Evolutionary conservation across 2,113 vertebrate species (phyloP).

Genomic region (Nibea coibor): DNA sequence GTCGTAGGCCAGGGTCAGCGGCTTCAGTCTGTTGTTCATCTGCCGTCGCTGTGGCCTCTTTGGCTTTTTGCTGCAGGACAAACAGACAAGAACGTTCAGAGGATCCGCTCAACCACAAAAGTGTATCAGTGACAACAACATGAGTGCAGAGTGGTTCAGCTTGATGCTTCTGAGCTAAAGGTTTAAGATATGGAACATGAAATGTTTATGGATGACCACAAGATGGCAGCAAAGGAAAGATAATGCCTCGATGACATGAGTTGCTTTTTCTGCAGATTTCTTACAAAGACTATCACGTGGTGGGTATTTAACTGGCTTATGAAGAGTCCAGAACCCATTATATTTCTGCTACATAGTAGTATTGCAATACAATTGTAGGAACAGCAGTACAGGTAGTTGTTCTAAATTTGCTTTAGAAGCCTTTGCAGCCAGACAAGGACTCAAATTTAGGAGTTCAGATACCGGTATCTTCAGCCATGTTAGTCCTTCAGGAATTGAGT

Average conservation of each 20-base stretch:
- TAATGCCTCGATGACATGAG: too few relatives aligned
- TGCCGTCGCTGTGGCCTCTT: conserved; percentile 98
- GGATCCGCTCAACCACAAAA: too few relatives aligned
- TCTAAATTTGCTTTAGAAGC: neutral
- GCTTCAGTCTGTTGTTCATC: conserved; percentile 97
- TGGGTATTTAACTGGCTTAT: neutral
- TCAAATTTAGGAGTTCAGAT: neutral
- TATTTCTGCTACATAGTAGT: neutral
- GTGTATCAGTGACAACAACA: too few relatives aligned
- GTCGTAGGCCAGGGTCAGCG: conserved; percentile 97
- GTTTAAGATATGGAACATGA: neutral
- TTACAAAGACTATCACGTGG: neutral
- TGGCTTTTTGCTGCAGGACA: conserved; percentile 93
- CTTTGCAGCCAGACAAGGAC: neutral
- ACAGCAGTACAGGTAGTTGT: neutral
- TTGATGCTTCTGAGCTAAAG: too few relatives aligned
- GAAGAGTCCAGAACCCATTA: neutral
- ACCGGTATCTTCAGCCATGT: neutral
- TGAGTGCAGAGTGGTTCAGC: too few relatives aligned
- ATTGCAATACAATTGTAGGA: neutral
- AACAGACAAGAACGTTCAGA: conserved; percentile 20
- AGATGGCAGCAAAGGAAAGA: conserved; percentile 37
- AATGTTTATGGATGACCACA: conserved; percentile 36
- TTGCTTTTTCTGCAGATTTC: neutral
- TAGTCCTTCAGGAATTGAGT: neutral